A percentile compares a stretch with the other conserved stretches of the same genome.
phyloP scores from a whole-genome alignment of 2,888 invertebrate genomes.

The Tipula lateralis region DNA sequence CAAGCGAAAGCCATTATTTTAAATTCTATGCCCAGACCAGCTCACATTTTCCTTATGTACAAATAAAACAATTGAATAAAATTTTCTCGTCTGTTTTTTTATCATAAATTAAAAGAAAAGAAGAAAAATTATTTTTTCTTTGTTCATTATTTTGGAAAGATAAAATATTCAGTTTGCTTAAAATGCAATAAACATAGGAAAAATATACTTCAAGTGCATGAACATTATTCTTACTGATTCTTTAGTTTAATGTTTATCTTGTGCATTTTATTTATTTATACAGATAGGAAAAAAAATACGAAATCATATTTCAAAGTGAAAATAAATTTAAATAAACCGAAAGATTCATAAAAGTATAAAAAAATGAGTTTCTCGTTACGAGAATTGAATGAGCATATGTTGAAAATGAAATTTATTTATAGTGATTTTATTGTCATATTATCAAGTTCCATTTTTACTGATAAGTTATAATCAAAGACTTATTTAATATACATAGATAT shows the following conservation, averaged over 20 bases:
- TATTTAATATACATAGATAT: too few species aligned
- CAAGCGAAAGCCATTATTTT: background rate
- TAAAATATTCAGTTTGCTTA: constrained; percentile 9
- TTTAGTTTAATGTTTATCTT: background rate
- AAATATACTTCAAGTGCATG: background rate
- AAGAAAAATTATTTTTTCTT: background rate
- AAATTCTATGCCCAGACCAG: background rate
- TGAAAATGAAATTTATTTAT: background rate
- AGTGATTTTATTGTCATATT: too few species aligned
- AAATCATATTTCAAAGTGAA: constrained; percentile 11
- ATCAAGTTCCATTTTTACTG: too few species aligned
- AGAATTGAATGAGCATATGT: background rate
- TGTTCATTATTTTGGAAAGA: background rate
- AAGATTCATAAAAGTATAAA: background rate
- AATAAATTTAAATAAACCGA: background rate
- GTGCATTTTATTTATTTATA: background rate
- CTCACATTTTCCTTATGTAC: background rate
- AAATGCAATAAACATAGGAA: constrained; percentile 11
- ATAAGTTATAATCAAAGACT: too few species aligned
- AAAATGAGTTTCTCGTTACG: background rate
- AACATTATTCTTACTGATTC: constrained; percentile 1
- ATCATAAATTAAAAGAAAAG: background rate
- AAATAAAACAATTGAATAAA: background rate
- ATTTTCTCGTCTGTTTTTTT: background rate
- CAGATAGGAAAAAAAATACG: background rate